Conservation (phyloP, 2,888 invertebrate species). For the Portevinia maculata region DNA sequence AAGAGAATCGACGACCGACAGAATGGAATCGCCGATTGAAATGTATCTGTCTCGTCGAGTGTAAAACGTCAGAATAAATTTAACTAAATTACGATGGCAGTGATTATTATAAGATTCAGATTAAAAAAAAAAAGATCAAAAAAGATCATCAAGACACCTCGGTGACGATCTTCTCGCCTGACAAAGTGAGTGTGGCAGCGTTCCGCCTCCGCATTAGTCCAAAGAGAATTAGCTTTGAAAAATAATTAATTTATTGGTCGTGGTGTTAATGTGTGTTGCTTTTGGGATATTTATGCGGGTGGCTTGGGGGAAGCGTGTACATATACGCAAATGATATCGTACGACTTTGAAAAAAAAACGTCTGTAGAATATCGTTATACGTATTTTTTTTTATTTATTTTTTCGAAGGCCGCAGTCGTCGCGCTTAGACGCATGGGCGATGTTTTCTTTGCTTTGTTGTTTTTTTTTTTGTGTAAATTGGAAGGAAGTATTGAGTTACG, state of each 20-base stretch:
- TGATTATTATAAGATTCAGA: conserved; percentile 41
- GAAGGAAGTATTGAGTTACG: conserved; percentile 27
- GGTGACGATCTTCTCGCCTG: conserved; percentile 34
- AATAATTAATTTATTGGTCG: conserved; percentile 70
- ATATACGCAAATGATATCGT: conserved; percentile 52
- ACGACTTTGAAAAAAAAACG: conserved; percentile 19
- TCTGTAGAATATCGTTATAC: not conserved
- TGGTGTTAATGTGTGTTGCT: conserved; percentile 57
- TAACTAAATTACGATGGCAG: conserved; percentile 62
- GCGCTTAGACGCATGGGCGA: conserved; percentile 14
- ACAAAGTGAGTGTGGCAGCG: conserved; percentile 51
- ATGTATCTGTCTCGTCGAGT: conserved; percentile 63
- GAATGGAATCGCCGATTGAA: conserved; percentile 55
- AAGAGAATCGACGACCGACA: conserved; percentile 7
- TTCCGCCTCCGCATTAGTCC: conserved; percentile 55
- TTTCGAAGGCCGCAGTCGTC: conserved; percentile 42
- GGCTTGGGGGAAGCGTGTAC: conserved; percentile 30
- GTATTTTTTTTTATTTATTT: not conserved
- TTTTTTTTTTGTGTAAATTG: not conserved
- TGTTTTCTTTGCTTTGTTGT: conserved; percentile 6
- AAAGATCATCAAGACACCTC: conserved; percentile 33
- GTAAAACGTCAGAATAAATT: conserved; percentile 62
- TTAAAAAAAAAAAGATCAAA: too few relatives aligned
- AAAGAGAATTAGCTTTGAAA: conserved; percentile 62
- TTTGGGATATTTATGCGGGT: conserved; percentile 49